phyloP scores from a whole-genome alignment of 2,888 invertebrate genomes.

The Himalopsyche japonica region DNA sequence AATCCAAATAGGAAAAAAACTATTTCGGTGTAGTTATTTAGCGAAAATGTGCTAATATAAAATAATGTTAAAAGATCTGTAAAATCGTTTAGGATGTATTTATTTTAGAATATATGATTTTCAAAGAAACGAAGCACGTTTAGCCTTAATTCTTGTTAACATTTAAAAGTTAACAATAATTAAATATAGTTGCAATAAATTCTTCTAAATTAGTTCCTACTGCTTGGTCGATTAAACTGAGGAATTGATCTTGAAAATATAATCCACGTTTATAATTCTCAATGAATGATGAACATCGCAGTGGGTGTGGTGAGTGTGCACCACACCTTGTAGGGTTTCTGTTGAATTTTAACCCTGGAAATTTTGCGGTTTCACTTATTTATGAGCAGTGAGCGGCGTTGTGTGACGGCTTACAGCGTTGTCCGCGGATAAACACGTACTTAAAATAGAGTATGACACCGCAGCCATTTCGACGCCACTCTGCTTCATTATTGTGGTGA shows the following conservation, averaged over 20 bases:
- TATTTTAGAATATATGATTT: too few relatives aligned
- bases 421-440: background rate
- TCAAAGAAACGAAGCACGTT: too few relatives aligned
- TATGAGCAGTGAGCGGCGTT: background rate
- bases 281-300: background rate
- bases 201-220: too few relatives aligned
- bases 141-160: too few relatives aligned
- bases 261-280: background rate
- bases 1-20: too few relatives aligned
- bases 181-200: too few relatives aligned
- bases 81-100: too few relatives aligned
- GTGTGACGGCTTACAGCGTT: background rate
- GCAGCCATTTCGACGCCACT: background rate
- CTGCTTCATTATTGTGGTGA: background rate
- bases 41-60: too few relatives aligned
- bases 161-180: too few relatives aligned
- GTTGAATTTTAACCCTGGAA: background rate
- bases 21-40: too few relatives aligned
- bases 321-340: background rate
- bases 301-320: background rate
- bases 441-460: background rate
- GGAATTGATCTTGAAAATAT: background rate
- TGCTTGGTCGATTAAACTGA: too few relatives aligned
- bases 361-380: background rate
- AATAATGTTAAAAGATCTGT: too few relatives aligned